Base-by-base conservation (phyloP, 2,888 invertebrate species). In the Folsomia candida region DNA sequence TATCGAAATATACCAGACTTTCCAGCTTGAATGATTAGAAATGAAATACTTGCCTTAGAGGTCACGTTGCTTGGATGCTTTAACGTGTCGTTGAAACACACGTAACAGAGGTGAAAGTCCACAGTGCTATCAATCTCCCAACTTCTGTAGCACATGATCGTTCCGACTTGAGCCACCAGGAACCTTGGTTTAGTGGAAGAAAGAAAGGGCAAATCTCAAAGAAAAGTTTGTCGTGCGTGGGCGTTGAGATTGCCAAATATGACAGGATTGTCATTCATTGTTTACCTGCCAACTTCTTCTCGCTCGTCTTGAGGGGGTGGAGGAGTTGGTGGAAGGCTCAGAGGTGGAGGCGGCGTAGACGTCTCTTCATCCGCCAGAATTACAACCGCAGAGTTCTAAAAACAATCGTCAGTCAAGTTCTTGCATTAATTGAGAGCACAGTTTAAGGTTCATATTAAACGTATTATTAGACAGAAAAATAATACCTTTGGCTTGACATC, bases 91-190 rank as follows among this genome's bases (percentile, higher is more conserved):
- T 73, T 73, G 61, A 73, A 73, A 51, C 73, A 73, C 20, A 70
- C 70, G 57, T 68, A 69, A 54, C 73, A 73, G 51, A 67, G 65
- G 25, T 72, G 69, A 62, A 72, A 69, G 63, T 72, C 69, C 11
- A 72, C 63, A 4, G 47, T 37, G 20, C 28, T 59, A 11, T 70
- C 68, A 26, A 70, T 67, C 67, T 73, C 73, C 70, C 73, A 70
- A 2, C 69, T 64, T 28, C 70, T 54, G 54, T 73, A 70, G 51
- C 73, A 73, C 73, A 73, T 70, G 70, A 73, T 70, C 14, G 73
- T 68, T n/a, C 70, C 69, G 11, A 73, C 67, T 73, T 73, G 67
- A 24, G 69, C 64, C 20, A 70, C 69, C n/a, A 67, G 63, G 28
- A 73, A 72, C 60, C 72, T 72, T 27, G n/a, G n/a, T n/a, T 28